Percentiles rank a stretch among this genome's conserved stretches.
Evolutionary conservation across 2,888 invertebrate genomes (phyloP).

Genomic region (Pachymerium ferrugineum): DNA sequence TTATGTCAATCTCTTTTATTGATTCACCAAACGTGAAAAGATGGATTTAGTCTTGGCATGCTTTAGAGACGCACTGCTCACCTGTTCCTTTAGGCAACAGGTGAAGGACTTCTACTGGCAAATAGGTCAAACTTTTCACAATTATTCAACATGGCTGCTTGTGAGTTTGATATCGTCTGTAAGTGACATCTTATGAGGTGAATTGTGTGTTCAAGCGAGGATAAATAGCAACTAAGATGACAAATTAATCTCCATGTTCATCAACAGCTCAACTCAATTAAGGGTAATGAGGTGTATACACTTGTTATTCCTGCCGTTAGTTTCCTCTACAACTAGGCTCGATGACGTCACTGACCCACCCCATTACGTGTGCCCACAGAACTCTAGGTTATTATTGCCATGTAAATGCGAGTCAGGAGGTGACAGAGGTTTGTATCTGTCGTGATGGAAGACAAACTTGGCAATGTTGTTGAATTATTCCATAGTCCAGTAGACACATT

Average conservation of each 20-base stretch:
- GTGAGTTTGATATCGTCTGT: no score
- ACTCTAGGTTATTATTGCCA: conserved; percentile 54
- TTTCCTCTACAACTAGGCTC: no score
- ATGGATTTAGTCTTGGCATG: neutral
- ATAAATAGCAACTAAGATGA: no score
- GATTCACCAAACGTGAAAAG: neutral
- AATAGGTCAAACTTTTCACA: no score
- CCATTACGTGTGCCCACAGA: conserved; percentile 39
- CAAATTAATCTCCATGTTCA: no score
- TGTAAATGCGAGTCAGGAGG: conserved; percentile 68
- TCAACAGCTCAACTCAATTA: neutral
- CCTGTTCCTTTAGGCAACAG: neutral
- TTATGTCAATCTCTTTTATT: neutral
- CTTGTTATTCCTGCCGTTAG: no score
- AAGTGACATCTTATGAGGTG: no score
- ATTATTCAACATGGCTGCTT: no score
- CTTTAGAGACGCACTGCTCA: neutral
- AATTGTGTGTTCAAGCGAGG: no score
- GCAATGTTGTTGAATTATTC: conserved; percentile 75
- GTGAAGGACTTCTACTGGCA: no score
- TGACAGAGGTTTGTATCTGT: conserved; percentile 66
- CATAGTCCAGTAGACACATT: conserved; percentile 68
- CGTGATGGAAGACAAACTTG: conserved; percentile 75
- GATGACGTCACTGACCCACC: conserved; percentile 35
- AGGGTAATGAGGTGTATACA: neutral